phyloP scores from a whole-genome alignment of 30 jellyfish, hydroid and myxozoan species.

The Hydra vulgaris region DNA sequence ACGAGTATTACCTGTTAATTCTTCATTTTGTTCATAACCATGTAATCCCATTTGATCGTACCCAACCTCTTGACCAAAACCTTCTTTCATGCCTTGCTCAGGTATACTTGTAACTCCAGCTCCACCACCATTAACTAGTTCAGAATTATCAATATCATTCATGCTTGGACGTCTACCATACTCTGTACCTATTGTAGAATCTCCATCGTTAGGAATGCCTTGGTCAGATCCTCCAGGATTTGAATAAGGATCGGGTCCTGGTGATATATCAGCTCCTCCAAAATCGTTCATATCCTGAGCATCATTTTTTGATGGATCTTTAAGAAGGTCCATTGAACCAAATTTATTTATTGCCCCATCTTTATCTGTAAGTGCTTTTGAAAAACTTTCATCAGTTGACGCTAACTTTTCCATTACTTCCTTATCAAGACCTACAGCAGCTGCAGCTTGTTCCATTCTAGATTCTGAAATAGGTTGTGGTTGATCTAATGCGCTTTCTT shows the following conservation, averaged over 20 bases:
- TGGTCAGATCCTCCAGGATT: conserved; percentile 13
- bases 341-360: conserved; percentile 13
- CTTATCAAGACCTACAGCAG: conserved; percentile 24
- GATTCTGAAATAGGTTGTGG: conserved; percentile 10
- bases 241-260: conserved; percentile 41
- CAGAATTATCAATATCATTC: conserved; percentile 13
- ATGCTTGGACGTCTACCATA: conserved; percentile 7
- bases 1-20: conserved; percentile 21
- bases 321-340: conserved; percentile 27
- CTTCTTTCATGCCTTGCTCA: conserved; percentile 10
- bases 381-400: conserved; percentile 18
- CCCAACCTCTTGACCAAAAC: conserved; percentile 12
- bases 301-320: conserved; percentile 16
- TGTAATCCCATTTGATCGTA: conserved; percentile 8
- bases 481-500: conserved; percentile 5
- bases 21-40: conserved; percentile 17
- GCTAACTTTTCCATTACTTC: conserved; percentile 31
- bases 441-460: conserved; percentile 24
- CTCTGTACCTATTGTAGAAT: conserved; percentile 11
- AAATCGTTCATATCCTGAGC: conserved; percentile 21
- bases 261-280: conserved; percentile 23
- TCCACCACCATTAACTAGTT: conserved; percentile 20
- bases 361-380: conserved; percentile 22
- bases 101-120: conserved; percentile 5
- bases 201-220: conserved; percentile 3